phyloP scores from a whole-genome alignment of 2,797 vertebrate species.

The Eospalax fontanierii region DNA sequence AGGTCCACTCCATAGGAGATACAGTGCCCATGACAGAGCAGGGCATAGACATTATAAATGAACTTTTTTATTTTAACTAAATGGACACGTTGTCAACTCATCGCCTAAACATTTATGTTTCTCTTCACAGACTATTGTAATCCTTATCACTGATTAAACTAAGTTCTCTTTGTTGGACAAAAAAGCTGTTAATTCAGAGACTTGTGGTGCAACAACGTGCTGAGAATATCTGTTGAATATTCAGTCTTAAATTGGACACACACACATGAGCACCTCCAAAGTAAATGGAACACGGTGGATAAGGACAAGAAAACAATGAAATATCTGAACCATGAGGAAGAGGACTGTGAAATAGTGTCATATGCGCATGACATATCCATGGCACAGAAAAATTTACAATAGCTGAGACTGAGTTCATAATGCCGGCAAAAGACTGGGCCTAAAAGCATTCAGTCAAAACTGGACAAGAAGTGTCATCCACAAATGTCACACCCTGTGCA shows the following conservation, averaged over 20 bases:
- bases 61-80: background rate
- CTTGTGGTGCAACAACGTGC: background rate
- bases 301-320: background rate
- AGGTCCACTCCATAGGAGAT: background rate
- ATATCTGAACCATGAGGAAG: background rate
- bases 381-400: no score
- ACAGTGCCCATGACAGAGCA: no score
- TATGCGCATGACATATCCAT: no score
- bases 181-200: background rate
- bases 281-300: background rate
- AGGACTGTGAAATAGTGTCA: no score
- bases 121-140: background rate
- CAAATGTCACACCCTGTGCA: no score
- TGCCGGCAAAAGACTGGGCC: no score
- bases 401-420: no score
- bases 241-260: background rate
- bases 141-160: no score
- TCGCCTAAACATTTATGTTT: background rate
- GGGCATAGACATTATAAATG: background rate
- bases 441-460: no score
- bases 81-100: background rate
- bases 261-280: background rate
- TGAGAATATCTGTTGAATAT: background rate
- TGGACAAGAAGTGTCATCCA: no score
- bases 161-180: background rate